Conservation (phyloP, 2,113 vertebrate genomes). For the Oryzias woworae region DNA sequence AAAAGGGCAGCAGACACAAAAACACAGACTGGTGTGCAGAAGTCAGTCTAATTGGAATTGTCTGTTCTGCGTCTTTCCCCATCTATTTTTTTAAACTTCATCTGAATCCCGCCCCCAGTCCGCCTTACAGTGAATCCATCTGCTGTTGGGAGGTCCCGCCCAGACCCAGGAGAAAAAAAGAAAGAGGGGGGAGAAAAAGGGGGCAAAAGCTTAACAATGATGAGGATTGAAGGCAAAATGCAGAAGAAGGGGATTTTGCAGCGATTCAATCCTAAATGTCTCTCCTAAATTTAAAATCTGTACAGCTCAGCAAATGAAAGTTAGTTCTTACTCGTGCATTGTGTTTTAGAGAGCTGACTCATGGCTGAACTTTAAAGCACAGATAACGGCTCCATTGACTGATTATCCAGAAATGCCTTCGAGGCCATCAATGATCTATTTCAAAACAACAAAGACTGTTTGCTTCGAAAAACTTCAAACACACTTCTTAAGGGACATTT, state of each 20-base stretch:
- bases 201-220: slow-evolving; percentile 8
- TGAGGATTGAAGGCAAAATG: slow-evolving; percentile 11
- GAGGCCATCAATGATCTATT: slow-evolving; percentile 46
- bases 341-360: slow-evolving; percentile 16
- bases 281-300: background rate
- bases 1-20: slow-evolving; percentile 24
- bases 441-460: slow-evolving; percentile 21
- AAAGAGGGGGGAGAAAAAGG: background rate
- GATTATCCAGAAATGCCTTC: slow-evolving; percentile 42
- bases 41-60: slow-evolving; percentile 30
- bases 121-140: slow-evolving; percentile 52
- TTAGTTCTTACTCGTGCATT: slow-evolving; percentile 24
- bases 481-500: slow-evolving; percentile 2
- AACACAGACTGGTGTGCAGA: slow-evolving; percentile 33
- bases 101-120: slow-evolving; percentile 22
- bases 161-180: slow-evolving; percentile 25
- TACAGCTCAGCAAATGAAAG: background rate
- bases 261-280: background rate
- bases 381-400: slow-evolving; percentile 60
- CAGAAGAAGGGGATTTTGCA: background rate
- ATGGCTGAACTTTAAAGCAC: slow-evolving; percentile 24
- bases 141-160: slow-evolving; percentile 51
- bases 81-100: background rate
- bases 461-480: no score
- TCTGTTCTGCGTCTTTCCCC: slow-evolving; percentile 14